Evolutionary conservation across 2,113 vertebrate species (phyloP).

Genomic region (Hemichromis elongatus): DNA sequence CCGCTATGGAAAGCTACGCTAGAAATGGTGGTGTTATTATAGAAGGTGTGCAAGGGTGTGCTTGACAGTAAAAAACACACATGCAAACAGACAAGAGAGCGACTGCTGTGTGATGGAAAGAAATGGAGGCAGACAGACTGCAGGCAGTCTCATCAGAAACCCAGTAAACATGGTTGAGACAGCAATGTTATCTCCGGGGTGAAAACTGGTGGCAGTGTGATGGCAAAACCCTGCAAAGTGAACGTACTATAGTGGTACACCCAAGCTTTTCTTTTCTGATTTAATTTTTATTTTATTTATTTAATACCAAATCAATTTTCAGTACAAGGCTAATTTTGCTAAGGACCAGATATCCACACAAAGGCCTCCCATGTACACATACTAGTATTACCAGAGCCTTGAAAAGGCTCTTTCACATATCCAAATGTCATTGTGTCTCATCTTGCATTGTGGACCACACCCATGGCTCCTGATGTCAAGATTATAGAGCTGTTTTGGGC

Average conservation of each 20-base stretch:
- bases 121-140: not conserved
- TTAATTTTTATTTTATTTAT: not conserved
- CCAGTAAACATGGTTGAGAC: not conserved
- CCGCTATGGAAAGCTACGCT: not conserved
- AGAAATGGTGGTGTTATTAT: not conserved
- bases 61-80: not conserved
- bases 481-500: not conserved
- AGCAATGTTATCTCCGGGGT: not conserved
- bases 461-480: not conserved
- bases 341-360: not conserved
- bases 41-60: not conserved
- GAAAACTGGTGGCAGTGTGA: not conserved
- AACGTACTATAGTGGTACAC: not conserved
- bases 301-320: not conserved
- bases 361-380: not conserved
- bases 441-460: not conserved
- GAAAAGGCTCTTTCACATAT: not conserved
- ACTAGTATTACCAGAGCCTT: not conserved
- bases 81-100: not conserved
- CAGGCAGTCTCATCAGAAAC: not conserved
- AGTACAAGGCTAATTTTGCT: not conserved
- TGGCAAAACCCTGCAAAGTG: not conserved
- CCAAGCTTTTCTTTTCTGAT: not conserved
- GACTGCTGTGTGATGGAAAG: not conserved
- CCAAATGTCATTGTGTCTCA: not conserved